Base-by-base conservation (phyloP, 2,888 invertebrate genomes). In the Chrysopilus asiliformis region DNA sequence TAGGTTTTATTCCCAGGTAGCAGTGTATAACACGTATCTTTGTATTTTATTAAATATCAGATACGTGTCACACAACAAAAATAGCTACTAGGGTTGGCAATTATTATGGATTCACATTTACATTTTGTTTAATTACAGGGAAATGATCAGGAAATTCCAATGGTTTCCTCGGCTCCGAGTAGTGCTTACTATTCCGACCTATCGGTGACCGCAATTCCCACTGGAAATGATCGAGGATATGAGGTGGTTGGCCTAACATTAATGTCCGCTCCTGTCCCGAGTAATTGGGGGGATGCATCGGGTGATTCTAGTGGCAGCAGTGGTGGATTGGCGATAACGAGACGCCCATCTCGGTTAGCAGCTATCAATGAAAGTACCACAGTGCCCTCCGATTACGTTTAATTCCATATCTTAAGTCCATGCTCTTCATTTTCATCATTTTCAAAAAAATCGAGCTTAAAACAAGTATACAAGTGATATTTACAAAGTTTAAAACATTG, bases 151-250 rank as follows among this genome's bases (percentile, higher is more conserved):
- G 64, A 63, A 49, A 56, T 72, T 17, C 73, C 72, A 29, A 60
- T 62, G 56, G 60, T 63, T 42, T 71, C 71, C 18, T 72, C 72
- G 41, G 76, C 77, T 7, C 77, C 77, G n/a, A 78, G 77, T 53
- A 78, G 78, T 59, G 79, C 79, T 17, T 79, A 79, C 56, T 79
- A 79, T 56, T 77, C 77, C 39, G 79, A 79, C 58, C 63, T 79
- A 37, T 74, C 73, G 12, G 67, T 70, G 13, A 68, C 67, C 12
- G 63, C 56, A 29, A 65, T 68, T 41, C 64, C 66, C 15, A 56
- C 57, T 25, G 53, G 54, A 38, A 58, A 57, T 33, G 73, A 73
- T 46, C 55, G 72, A 39, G 71, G 71, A 27, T 74, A 74, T 49
- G 74, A 74, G 56, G 67, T 72, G 14, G 72, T 74, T 10, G 73